Percentiles rank a stretch among this genome's conserved stretches.
phyloP scores from a whole-genome alignment of 1,140 invertebrate species.

The Drosophila tristis region DNA sequence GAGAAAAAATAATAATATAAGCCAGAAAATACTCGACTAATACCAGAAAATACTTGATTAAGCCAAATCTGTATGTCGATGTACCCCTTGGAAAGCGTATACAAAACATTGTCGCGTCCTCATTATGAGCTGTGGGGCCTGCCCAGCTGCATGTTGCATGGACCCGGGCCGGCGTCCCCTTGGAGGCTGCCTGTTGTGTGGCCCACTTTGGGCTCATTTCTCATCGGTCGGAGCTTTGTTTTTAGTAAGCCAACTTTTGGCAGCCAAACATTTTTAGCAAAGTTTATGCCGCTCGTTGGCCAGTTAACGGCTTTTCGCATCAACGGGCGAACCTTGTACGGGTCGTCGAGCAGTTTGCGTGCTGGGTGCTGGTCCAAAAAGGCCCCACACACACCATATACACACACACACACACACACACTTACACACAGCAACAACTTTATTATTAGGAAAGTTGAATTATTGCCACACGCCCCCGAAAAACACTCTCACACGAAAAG shows the following conservation, averaged over 20 bases:
- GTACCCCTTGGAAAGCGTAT: conserved; percentile 8
- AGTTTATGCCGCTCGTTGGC: conserved; percentile 65
- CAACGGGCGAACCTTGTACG: conserved; percentile 46
- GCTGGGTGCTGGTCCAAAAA: conserved; percentile 19
- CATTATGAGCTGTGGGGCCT: conserved; percentile 51
- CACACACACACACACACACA: neutral
- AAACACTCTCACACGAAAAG: neutral
- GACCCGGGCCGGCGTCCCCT: conserved; percentile 6
- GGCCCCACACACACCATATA: neutral
- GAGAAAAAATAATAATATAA: too few species aligned
- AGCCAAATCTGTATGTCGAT: too few species aligned
- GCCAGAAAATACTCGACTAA: too few species aligned
- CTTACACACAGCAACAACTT: conserved; percentile 43
- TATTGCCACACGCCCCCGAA: conserved; percentile 28
- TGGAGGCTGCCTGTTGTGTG: conserved; percentile 44
- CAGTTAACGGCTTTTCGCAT: conserved; percentile 74
- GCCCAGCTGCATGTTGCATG: conserved; percentile 54
- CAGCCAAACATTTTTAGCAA: conserved; percentile 68
- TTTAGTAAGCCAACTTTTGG: conserved; percentile 61
- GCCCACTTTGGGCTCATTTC: conserved; percentile 66
- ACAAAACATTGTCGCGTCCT: conserved; percentile 45
- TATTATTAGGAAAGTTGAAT: conserved; percentile 67
- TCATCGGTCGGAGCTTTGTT: conserved; percentile 69
- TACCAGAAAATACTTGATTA: too few species aligned
- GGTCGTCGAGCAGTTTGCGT: conserved; percentile 48